Conservation (phyloP, 1,140 invertebrate genomes). For the Halictus rubicundus region DNA sequence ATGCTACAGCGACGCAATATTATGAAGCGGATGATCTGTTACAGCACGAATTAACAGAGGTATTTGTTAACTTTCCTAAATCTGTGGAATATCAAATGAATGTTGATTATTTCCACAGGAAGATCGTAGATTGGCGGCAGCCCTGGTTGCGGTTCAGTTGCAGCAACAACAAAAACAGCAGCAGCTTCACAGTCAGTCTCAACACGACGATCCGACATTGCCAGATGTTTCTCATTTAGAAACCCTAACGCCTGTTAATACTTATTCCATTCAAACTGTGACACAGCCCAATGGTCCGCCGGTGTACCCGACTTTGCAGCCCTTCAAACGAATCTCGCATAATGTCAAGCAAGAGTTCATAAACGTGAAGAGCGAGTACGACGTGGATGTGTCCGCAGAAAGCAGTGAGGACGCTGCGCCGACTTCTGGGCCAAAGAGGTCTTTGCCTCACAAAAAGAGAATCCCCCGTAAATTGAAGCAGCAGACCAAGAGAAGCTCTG, state of each 20-base stretch:
- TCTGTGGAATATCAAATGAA: background rate
- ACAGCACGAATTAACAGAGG: slow-evolving; percentile 77
- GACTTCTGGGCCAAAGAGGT: slow-evolving; percentile 76
- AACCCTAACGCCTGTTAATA: slow-evolving; percentile 71
- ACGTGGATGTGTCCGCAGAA: slow-evolving; percentile 73
- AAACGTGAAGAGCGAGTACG: slow-evolving; percentile 77
- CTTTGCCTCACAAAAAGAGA: slow-evolving; percentile 82
- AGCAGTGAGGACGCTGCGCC: slow-evolving; percentile 74
- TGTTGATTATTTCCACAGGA: slow-evolving; percentile 70
- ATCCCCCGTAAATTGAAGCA: slow-evolving; percentile 82
- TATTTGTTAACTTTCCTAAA: slow-evolving; percentile 45
- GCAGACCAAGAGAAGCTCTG: slow-evolving; percentile 68
- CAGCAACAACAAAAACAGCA: slow-evolving; percentile 80
- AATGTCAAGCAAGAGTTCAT: slow-evolving; percentile 76
- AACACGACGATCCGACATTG: slow-evolving; percentile 70
- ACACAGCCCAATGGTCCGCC: slow-evolving; percentile 66
- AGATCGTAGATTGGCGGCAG: slow-evolving; percentile 80
- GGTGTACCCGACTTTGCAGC: slow-evolving; percentile 69
- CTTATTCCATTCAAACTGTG: slow-evolving; percentile 76
- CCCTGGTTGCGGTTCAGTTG: slow-evolving; percentile 80
- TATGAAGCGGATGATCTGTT: slow-evolving; percentile 79
- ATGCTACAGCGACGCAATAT: slow-evolving; percentile 75
- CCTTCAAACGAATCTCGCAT: slow-evolving; percentile 71
- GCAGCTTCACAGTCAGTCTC: slow-evolving; percentile 69
- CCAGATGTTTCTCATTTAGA: slow-evolving; percentile 75